These are phyloP conservation scores for Trichonephila clavata DNA, from an alignment of 1,140 invertebrate genomes.

Conservation along the genomic window DNA sequence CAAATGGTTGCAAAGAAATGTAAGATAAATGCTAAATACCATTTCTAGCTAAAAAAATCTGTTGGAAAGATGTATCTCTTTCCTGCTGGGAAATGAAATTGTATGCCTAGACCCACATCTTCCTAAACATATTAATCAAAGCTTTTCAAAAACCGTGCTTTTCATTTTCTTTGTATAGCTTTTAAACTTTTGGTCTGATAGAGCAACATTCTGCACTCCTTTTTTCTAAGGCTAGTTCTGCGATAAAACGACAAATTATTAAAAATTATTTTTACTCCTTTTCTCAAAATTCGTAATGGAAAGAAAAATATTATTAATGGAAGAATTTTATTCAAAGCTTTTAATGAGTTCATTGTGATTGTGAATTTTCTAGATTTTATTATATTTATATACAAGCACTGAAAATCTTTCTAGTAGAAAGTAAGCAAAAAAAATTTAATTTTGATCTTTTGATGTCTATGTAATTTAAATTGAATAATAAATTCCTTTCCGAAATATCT, in stretches of 20 bases:
- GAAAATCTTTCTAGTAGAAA: no score
- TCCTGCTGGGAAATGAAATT: conserved; percentile 29
- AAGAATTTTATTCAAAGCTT: neutral
- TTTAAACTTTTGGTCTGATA: conserved; percentile 12
- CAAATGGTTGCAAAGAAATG: neutral
- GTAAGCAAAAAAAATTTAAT: no score
- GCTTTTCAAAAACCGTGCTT: conserved; percentile 36
- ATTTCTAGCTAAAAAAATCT: conserved; percentile 5
- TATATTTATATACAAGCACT: no score
- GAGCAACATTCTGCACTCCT: neutral
- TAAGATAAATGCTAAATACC: conserved; percentile 45
- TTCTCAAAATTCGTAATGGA: neutral
- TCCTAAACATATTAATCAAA: conserved; percentile 58
- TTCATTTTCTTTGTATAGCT: neutral
- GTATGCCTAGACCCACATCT: neutral
- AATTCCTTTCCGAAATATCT: no score
- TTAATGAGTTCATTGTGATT: neutral
- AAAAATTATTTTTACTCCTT: neutral
- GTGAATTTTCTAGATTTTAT: neutral
- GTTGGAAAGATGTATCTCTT: conserved; percentile 42
- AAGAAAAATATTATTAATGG: neutral
- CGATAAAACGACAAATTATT: neutral
- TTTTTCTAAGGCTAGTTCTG: neutral
- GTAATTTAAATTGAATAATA: no score
- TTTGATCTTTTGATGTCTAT: no score